Conservation (phyloP, 2,888 invertebrate genomes). For the Tetramorium bicarinatum region DNA sequence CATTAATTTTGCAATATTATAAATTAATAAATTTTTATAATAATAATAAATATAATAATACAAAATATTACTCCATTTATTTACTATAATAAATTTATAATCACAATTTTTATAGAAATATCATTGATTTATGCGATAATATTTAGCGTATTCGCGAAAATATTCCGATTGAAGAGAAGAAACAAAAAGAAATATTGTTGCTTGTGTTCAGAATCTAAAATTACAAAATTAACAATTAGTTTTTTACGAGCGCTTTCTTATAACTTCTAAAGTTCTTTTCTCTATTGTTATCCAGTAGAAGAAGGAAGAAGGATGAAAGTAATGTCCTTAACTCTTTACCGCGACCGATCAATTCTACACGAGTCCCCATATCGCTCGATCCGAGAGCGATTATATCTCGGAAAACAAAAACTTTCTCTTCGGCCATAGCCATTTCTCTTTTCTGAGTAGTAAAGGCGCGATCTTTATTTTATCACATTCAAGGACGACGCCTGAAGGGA, state of each 20-base stretch:
- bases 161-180: background rate
- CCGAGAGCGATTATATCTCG: slow-evolving; percentile 18
- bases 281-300: background rate
- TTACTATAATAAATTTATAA: background rate
- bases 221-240: background rate
- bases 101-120: background rate
- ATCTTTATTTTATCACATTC: slow-evolving; percentile 49
- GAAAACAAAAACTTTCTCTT: slow-evolving; percentile 16
- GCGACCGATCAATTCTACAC: slow-evolving; percentile 5
- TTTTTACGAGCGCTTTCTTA: background rate
- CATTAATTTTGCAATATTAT: slow-evolving; percentile 1
- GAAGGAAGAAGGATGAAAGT: background rate
- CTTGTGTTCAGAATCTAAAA: background rate
- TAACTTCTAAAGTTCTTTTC: background rate
- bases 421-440: background rate
- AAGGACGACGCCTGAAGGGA: slow-evolving; percentile 6
- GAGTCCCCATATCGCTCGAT: background rate
- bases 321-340: background rate
- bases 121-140: background rate
- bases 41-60: background rate
- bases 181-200: background rate
- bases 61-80: background rate
- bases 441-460: slow-evolving; percentile 8
- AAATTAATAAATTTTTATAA: slow-evolving; percentile 7
- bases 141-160: background rate